Percentiles rank a stretch among this genome's conserved stretches.
phyloP scores from a whole-genome alignment of 1,140 invertebrate genomes.

The Drepana arcuata region DNA sequence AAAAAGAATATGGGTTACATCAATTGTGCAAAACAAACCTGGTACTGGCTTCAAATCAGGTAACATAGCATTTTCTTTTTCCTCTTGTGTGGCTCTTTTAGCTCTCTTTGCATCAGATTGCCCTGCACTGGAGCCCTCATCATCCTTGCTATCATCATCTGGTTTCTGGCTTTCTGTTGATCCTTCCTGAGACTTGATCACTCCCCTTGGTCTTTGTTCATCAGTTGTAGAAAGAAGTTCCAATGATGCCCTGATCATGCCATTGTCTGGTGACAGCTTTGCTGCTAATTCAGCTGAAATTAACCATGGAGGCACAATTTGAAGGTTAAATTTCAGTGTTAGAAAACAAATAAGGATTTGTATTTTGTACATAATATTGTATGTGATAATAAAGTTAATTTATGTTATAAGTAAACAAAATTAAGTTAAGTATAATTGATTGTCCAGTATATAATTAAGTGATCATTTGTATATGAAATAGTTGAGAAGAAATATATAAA shows the following conservation, averaged over 20 bases:
- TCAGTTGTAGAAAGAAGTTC: conserved; percentile 79
- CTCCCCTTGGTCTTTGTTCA: conserved; percentile 74
- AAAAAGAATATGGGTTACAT: no score
- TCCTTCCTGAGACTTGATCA: conserved; percentile 30
- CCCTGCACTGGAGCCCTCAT: conserved; percentile 23
- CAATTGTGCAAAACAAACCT: no score
- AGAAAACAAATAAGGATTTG: no score
- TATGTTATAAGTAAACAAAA: no score
- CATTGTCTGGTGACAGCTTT: conserved; percentile 76
- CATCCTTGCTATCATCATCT: conserved; percentile 4
- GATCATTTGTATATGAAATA: no score
- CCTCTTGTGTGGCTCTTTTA: conserved; percentile 57
- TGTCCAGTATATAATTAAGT: no score
- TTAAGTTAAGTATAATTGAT: no score
- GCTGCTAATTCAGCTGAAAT: conserved; percentile 41
- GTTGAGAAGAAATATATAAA: no score
- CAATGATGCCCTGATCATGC: conserved; percentile 78
- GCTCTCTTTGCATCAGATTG: conserved; percentile 48
- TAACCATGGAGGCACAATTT: no score
- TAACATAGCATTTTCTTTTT: conserved; percentile 82
- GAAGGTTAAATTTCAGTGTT: no score
- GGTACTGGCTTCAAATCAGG: conserved; percentile 85
- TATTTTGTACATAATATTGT: no score
- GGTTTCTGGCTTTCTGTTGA: conserved; percentile 22
- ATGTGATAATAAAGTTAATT: no score